Percentiles rank a stretch among this genome's conserved stretches.
These are phyloP conservation scores for Artibeus lituratus DNA, from an alignment of 2,797 vertebrate species.

Conservation along the genomic window DNA sequence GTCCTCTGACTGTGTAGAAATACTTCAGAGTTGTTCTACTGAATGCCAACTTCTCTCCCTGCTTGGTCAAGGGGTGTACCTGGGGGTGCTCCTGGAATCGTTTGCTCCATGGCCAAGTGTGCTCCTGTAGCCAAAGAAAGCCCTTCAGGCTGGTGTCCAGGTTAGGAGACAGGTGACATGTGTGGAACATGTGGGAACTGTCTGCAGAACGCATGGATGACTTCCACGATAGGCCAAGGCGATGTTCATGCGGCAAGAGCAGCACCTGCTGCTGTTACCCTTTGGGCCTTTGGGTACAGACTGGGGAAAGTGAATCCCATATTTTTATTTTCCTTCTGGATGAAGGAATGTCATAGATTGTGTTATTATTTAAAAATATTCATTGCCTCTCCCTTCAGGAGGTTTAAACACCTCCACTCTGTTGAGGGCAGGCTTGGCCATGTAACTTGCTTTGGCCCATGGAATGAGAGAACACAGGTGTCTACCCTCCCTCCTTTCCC, in stretches of 20 bases:
- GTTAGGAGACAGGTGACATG: neutral
- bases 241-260: rapidly evolving
- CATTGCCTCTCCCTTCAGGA: neutral
- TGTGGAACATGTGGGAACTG: neutral
- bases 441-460: neutral
- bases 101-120: neutral
- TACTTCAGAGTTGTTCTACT: neutral
- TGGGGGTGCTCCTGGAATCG: neutral
- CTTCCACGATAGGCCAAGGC: neutral
- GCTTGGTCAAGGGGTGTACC: neutral
- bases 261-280: neutral
- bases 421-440: neutral
- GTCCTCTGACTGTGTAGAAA: neutral
- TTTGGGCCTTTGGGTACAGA: neutral
- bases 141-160: neutral
- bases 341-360: neutral
- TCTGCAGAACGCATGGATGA: neutral
- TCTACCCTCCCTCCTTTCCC: neutral
- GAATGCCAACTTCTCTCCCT: neutral
- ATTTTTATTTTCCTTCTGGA: neutral
- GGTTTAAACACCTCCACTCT: neutral
- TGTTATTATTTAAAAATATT: neutral
- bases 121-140: neutral
- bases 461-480: neutral
- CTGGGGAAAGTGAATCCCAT: neutral